Evolutionary conservation across 2,888 invertebrate genomes (phyloP).

Genomic region (Drosophila phalerata): DNA sequence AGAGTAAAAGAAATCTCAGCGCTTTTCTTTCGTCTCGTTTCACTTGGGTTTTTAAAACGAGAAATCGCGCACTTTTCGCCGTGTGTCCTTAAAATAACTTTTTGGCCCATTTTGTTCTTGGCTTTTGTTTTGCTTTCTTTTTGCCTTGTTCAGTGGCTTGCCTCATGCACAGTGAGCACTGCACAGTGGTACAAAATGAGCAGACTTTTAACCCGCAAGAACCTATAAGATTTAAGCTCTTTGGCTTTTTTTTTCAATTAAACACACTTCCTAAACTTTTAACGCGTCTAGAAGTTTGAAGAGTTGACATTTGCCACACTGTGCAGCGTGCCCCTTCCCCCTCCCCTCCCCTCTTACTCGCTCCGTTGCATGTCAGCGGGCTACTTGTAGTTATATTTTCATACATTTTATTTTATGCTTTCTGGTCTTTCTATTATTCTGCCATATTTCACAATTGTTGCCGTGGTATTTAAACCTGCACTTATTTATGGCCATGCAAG

Average conservation of each 20-base stretch:
- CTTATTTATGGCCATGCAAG: constrained; percentile 78
- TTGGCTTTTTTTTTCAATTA: constrained; percentile 24
- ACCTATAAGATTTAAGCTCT: constrained; percentile 21
- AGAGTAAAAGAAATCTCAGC: constrained; percentile 5
- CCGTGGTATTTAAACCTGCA: constrained; percentile 82
- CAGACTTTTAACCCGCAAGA: not conserved
- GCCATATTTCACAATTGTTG: constrained; percentile 82
- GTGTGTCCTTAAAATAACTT: constrained; percentile 79
- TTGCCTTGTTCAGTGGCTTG: not conserved
- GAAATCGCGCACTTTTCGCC: constrained; percentile 48
- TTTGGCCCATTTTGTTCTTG: constrained; percentile 80
- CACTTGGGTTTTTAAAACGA: constrained; percentile 38
- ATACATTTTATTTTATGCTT: constrained; percentile 64
- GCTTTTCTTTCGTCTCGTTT: constrained; percentile 34
- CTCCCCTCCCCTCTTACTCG: not conserved
- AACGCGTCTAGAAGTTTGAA: constrained; percentile 22
- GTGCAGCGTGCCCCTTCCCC: constrained; percentile 1
- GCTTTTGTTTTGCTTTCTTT: constrained; percentile 57
- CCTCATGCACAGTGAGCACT: constrained; percentile 11
- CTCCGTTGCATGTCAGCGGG: constrained; percentile 56
- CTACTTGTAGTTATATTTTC: constrained; percentile 69
- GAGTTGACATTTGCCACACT: constrained; percentile 50
- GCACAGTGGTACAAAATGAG: constrained; percentile 27
- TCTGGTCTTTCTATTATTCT: constrained; percentile 80
- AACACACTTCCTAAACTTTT: not conserved